Conservation (phyloP, 2,888 invertebrate species). For the Luperina testacea region DNA sequence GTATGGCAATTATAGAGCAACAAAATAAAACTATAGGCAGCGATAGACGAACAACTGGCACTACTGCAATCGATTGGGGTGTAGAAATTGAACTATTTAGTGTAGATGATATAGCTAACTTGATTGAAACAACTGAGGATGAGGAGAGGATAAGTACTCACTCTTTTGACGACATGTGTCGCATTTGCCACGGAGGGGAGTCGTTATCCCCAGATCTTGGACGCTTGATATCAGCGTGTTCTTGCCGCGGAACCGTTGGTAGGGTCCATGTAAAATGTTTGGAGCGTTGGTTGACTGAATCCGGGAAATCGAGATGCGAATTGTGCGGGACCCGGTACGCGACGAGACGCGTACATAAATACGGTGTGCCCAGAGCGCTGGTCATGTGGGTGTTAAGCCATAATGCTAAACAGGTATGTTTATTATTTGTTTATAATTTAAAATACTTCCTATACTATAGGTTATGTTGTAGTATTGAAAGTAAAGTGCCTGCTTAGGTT, state of each 20-base stretch:
- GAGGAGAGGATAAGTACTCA: conserved; percentile 76
- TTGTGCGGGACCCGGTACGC: conserved; percentile 92
- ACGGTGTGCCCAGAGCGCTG: conserved; percentile 89
- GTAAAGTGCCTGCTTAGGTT: too few species aligned
- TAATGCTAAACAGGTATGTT: conserved; percentile 85
- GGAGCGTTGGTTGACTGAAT: conserved; percentile 94
- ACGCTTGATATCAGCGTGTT: conserved; percentile 84
- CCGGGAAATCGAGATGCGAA: conserved; percentile 93
- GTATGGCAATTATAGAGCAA: conserved; percentile 67
- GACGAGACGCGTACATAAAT: conserved; percentile 91
- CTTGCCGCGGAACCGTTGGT: conserved; percentile 92
- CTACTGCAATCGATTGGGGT: conserved; percentile 73
- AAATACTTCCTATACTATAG: background rate
- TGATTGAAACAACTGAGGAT: conserved; percentile 65
- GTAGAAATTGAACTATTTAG: conserved; percentile 68
- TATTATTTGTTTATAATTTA: background rate
- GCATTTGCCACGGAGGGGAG: conserved; percentile 87
- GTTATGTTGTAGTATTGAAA: too few species aligned
- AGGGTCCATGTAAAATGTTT: conserved; percentile 93
- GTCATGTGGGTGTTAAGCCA: conserved; percentile 91
- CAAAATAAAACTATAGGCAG: conserved; percentile 63
- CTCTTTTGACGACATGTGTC: conserved; percentile 84
- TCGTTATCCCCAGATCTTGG: conserved; percentile 78
- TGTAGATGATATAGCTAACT: conserved; percentile 53
- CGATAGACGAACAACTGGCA: conserved; percentile 65